Evolutionary conservation across 2,113 vertebrate genomes (phyloP).

Genomic region (Cervus canadensis): DNA sequence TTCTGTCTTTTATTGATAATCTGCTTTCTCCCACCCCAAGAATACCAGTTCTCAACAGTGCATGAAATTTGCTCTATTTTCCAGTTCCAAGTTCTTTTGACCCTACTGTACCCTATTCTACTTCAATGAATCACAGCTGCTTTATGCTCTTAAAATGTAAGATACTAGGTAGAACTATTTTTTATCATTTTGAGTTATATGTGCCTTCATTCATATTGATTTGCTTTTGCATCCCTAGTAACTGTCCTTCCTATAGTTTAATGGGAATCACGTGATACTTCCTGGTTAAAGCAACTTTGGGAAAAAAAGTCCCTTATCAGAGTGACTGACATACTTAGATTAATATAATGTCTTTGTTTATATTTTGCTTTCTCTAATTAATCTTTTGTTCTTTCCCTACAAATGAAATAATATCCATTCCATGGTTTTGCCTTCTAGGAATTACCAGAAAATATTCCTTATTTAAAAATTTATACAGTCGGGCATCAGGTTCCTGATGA

Average conservation of each 20-base stretch:
- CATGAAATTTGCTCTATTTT: neutral
- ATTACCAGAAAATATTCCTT: slow-evolving; percentile 81
- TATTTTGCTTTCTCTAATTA: neutral
- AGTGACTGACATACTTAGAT: neutral
- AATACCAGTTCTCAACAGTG: neutral
- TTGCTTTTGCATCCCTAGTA: neutral
- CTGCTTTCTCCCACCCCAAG: neutral
- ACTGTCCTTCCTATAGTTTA: neutral
- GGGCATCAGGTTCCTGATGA: slow-evolving; percentile 87
- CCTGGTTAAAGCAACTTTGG: neutral
- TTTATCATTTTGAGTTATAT: neutral
- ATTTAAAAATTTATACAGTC: slow-evolving; percentile 88
- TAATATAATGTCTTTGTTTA: slow-evolving; percentile 1
- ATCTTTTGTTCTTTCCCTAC: neutral
- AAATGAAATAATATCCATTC: slow-evolving; percentile 1
- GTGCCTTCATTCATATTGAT: neutral
- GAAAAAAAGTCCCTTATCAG: neutral
- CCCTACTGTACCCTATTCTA: neutral
- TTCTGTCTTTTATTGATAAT: neutral
- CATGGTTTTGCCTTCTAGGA: slow-evolving; percentile 77
- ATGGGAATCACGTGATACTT: neutral
- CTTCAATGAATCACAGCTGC: neutral
- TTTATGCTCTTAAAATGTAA: neutral
- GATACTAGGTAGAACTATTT: neutral
- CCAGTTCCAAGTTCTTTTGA: neutral